phyloP scores from a whole-genome alignment of 1,140 invertebrate species.

The Aleiodes sp. region DNA sequence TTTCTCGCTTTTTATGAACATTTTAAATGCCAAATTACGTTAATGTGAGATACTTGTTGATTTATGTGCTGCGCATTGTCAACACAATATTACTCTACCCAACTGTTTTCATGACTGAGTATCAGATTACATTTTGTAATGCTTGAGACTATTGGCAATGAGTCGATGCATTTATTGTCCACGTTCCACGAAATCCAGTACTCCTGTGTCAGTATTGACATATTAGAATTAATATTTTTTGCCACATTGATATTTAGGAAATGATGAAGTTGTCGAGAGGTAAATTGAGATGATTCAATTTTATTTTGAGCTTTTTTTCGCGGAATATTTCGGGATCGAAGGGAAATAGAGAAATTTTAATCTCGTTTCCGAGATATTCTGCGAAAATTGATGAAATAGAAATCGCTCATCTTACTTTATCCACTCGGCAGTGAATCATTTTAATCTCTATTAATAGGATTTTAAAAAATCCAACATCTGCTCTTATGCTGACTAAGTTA shows the following conservation, averaged over 20 bases:
- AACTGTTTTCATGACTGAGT: constrained; percentile 23
- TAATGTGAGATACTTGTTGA: constrained; percentile 30
- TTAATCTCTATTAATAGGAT: too few relatives aligned
- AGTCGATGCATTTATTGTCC: constrained; percentile 15
- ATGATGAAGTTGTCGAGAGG: not conserved
- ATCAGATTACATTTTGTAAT: constrained; percentile 25
- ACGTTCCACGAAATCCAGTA: constrained; percentile 25
- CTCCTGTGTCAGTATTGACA: constrained; percentile 21
- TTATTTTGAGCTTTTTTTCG: too few relatives aligned
- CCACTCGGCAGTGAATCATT: too few relatives aligned
- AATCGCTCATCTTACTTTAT: too few relatives aligned
- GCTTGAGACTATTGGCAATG: constrained; percentile 23
- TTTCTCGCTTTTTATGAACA: too few relatives aligned
- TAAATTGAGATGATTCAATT: too few relatives aligned
- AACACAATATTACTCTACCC: constrained; percentile 22
- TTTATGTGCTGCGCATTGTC: constrained; percentile 24
- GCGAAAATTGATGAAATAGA: too few relatives aligned
- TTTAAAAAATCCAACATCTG: too few relatives aligned
- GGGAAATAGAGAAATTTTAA: too few relatives aligned
- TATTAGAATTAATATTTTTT: not conserved
- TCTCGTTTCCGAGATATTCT: too few relatives aligned
- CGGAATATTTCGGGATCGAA: too few relatives aligned
- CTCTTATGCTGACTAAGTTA: too few relatives aligned
- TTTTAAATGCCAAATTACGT: not conserved
- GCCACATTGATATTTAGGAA: not conserved